These are phyloP conservation scores for Mizuhopecten yessoensis DNA, from an alignment of 1,140 invertebrate genomes.

Conservation along the genomic window DNA sequence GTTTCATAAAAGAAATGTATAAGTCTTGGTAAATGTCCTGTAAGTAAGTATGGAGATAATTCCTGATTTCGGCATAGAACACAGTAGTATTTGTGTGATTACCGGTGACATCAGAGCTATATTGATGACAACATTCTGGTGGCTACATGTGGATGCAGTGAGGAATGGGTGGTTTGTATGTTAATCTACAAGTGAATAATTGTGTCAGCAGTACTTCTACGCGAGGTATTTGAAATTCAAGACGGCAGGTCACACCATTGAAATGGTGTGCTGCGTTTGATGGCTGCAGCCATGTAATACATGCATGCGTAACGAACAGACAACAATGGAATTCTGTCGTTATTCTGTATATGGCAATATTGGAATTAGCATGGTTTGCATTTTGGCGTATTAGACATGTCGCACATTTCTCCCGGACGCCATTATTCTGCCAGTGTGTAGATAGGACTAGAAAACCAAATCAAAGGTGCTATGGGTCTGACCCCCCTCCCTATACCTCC, in stretches of 20 bases:
- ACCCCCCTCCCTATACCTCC: not conserved
- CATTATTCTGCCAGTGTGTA: not conserved
- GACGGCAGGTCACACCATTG: not conserved
- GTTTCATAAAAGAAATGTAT: too few species aligned
- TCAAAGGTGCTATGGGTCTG: not conserved
- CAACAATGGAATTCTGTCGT: not conserved
- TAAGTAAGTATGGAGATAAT: too few species aligned
- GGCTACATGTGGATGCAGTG: not conserved
- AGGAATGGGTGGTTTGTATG: not conserved
- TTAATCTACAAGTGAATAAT: not conserved
- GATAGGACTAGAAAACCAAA: conserved; percentile 18
- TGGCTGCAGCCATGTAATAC: not conserved
- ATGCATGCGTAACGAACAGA: not conserved
- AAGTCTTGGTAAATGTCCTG: too few species aligned
- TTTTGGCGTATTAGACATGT: not conserved
- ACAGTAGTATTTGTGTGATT: too few species aligned
- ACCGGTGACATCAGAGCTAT: too few species aligned
- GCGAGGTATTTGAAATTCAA: conserved; percentile 27
- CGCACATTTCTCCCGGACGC: not conserved
- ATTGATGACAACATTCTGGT: not conserved
- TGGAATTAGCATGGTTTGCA: conserved; percentile 1
- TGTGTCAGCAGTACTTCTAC: not conserved
- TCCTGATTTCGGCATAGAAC: too few species aligned
- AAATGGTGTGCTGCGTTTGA: not conserved
- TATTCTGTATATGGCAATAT: not conserved